phyloP scores from a whole-genome alignment of 2,797 vertebrate genomes.

The Stomatorhinus walkeri region DNA sequence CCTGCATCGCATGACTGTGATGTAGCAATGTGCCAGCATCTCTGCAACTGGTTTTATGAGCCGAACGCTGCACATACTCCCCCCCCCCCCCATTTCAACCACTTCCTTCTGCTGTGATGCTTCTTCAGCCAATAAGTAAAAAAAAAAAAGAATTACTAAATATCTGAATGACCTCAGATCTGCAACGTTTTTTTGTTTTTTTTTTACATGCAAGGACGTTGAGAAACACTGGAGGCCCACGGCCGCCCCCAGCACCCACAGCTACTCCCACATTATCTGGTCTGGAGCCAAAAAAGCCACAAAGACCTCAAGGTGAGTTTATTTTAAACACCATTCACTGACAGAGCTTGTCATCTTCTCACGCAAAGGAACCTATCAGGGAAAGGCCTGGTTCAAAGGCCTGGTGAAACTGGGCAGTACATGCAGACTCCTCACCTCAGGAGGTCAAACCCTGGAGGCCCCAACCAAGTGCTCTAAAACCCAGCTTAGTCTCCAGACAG shows the following conservation, averaged over 20 bases:
- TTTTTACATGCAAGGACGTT: background rate
- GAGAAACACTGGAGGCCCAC: background rate
- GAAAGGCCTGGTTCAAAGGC: background rate
- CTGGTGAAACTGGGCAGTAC: no score
- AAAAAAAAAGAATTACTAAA: background rate
- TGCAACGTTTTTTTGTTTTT: background rate
- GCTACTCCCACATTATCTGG: background rate
- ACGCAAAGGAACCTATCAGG: background rate
- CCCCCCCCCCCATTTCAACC: background rate
- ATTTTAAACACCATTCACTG: background rate
- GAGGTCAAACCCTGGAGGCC: background rate
- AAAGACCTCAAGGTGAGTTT: background rate
- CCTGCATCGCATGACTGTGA: background rate
- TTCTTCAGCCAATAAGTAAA: background rate
- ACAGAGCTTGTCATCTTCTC: background rate
- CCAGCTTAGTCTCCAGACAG: background rate
- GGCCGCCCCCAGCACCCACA: background rate
- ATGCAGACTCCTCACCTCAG: background rate
- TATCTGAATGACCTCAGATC: background rate
- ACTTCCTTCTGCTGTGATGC: constrained; percentile 34
- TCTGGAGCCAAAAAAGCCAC: background rate
- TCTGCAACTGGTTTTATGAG: background rate
- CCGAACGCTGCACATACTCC: background rate
- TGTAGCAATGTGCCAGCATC: background rate
- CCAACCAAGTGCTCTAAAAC: background rate